phyloP scores from a whole-genome alignment of 2,797 vertebrate species.

The Hypotaenidia okinawae region DNA sequence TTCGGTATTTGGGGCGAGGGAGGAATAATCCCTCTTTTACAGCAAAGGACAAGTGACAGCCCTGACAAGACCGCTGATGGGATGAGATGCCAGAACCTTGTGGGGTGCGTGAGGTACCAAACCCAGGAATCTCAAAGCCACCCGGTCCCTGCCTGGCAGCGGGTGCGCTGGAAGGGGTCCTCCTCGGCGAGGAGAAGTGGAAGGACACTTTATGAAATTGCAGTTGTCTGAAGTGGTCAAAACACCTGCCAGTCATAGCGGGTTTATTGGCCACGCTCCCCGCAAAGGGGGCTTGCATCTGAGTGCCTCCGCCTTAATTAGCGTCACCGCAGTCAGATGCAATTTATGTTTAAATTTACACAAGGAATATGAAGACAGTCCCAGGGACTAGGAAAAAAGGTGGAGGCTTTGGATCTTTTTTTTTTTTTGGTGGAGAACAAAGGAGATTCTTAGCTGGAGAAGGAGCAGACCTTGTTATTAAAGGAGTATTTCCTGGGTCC shows the following conservation, averaged over 20 bases:
- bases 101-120: accelerated
- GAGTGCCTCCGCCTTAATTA: constrained; percentile 70
- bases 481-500: background rate
- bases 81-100: background rate
- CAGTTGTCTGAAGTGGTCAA: constrained; percentile 38
- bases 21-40: background rate
- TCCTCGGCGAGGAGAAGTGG: background rate
- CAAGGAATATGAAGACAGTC: constrained; percentile 63
- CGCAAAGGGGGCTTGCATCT: constrained; percentile 61
- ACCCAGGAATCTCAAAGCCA: accelerated
- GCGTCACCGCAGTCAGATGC: constrained; percentile 76
- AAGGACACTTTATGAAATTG: constrained; percentile 65
- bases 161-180: background rate
- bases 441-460: background rate
- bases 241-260: constrained; percentile 71
- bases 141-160: background rate
- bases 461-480: background rate
- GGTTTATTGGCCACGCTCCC: constrained; percentile 57
- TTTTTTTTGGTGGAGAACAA: background rate
- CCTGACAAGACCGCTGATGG: background rate
- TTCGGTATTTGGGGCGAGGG: background rate
- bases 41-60: background rate
- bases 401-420: constrained; percentile 38
- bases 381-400: constrained; percentile 19
- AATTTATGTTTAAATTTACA: constrained; percentile 75